Percentiles rank a stretch among this genome's conserved stretches.
These are phyloP conservation scores for Diacarnus erythraeanus DNA, from an alignment of 37 sponge, comb jelly and placozoan genomes.

Conservation along the genomic window DNA sequence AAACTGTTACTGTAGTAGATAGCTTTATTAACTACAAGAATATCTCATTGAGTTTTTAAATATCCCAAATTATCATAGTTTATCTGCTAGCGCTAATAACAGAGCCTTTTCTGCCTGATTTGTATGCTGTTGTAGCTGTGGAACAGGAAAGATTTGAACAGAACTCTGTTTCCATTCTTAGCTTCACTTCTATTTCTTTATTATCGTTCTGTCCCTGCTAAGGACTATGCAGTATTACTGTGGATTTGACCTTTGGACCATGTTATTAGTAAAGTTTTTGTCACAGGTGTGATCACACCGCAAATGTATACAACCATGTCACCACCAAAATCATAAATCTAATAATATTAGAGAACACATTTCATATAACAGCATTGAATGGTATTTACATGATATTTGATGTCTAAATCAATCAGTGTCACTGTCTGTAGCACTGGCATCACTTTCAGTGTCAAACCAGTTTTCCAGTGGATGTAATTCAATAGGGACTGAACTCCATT, in stretches of 20 bases:
- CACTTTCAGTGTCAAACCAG: not conserved
- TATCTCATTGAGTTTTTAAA: not conserved
- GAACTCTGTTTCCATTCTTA: slow-evolving; percentile 39
- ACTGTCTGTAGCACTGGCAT: no score
- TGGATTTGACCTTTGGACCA: slow-evolving; percentile 19
- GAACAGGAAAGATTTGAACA: slow-evolving; percentile 78
- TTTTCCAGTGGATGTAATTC: slow-evolving; percentile 9
- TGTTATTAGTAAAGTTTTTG: slow-evolving; percentile 8
- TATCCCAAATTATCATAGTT: no score
- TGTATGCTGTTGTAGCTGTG: slow-evolving; percentile 78
- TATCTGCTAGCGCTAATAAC: no score
- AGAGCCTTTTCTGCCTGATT: no score
- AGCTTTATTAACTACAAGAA: not conserved
- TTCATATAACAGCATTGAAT: no score
- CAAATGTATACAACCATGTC: slow-evolving; percentile 23
- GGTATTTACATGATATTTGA: no score
- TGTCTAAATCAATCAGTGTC: no score
- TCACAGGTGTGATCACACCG: slow-evolving; percentile 23
- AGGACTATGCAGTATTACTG: not conserved
- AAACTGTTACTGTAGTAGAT: not conserved
- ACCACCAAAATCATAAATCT: not conserved
- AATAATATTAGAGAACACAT: not conserved
- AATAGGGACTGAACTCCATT: slow-evolving; percentile 63
- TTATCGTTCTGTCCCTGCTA: slow-evolving; percentile 52
- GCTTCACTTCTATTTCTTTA: slow-evolving; percentile 46